Percentiles rank a stretch among this genome's conserved stretches.
phyloP scores from a whole-genome alignment of 2,113 vertebrate species.

The Narcine bancroftii region DNA sequence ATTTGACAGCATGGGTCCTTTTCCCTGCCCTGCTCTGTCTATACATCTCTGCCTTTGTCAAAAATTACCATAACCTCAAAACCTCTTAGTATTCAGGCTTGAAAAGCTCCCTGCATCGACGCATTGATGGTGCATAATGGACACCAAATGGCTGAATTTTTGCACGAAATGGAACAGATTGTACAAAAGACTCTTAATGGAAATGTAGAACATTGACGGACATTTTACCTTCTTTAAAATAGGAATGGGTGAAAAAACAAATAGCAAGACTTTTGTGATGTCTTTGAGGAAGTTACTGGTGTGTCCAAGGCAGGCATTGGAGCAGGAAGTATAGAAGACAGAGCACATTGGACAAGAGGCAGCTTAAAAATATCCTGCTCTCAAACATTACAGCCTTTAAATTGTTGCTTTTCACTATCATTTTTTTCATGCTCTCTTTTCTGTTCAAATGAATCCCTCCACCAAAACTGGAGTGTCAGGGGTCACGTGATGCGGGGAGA shows the following conservation, averaged over 20 bases:
- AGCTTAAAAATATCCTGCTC: no score
- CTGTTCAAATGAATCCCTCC: background rate
- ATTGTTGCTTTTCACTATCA: background rate
- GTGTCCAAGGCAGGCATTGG: no score
- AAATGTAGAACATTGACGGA: constrained; percentile 12
- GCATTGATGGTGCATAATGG: constrained; percentile 35
- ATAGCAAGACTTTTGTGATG: no score
- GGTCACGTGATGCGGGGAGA: no score
- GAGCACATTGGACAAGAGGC: no score
- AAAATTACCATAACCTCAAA: constrained; percentile 37
- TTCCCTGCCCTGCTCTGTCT: constrained; percentile 31
- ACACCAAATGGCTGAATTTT: constrained; percentile 31
- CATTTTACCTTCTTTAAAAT: background rate
- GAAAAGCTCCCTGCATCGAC: constrained; percentile 27
- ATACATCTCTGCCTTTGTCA: constrained; percentile 25
- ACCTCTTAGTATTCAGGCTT: constrained; percentile 26
- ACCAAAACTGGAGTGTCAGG: no score
- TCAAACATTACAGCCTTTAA: constrained; percentile 2
- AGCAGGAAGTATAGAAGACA: no score
- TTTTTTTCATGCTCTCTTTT: background rate
- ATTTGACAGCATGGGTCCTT: constrained; percentile 34
- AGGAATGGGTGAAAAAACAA: no score
- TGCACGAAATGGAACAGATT: constrained; percentile 27
- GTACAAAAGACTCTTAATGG: constrained; percentile 25
- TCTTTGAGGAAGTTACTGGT: no score